Percentiles rank a stretch among this genome's conserved stretches.
Evolutionary conservation across 1,140 invertebrate species (phyloP).

Genomic region (Uloborus diversus): DNA sequence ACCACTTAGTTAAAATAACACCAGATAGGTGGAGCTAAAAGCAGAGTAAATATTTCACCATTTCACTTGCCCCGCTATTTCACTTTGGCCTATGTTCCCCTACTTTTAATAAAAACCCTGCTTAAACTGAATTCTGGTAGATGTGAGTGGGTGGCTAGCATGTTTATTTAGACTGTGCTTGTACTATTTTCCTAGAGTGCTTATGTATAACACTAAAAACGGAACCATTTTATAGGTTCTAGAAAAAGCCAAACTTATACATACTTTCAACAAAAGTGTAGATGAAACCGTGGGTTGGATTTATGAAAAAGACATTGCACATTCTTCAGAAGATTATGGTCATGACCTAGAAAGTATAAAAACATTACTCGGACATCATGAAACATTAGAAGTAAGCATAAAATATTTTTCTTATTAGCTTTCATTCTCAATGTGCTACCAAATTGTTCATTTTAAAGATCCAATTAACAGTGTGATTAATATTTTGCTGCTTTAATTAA

Average conservation of each 20-base stretch:
- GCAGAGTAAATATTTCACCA: no score
- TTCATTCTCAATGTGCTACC: background rate
- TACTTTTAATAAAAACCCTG: no score
- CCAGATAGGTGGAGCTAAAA: no score
- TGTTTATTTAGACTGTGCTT: no score
- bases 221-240: slow-evolving; percentile 75
- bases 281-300: slow-evolving; percentile 95
- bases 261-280: slow-evolving; percentile 85
- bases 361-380: slow-evolving; percentile 85
- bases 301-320: slow-evolving; percentile 80
- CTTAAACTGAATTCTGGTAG: no score
- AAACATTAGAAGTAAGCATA: slow-evolving; percentile 77
- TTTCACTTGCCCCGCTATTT: no score
- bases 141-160: no score
- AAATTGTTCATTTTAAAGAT: background rate
- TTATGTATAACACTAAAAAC: no score
- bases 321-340: slow-evolving; percentile 76
- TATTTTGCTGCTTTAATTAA: background rate
- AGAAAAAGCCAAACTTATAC: slow-evolving; percentile 87
- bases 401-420: background rate
- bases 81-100: no score
- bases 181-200: no score
- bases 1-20: no score
- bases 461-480: background rate
- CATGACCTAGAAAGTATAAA: slow-evolving; percentile 90